A percentile compares a stretch with the other conserved stretches of the same genome.
Conservation (phyloP, 2,888 invertebrate species). For the Melinaea marsaeus region DNA sequence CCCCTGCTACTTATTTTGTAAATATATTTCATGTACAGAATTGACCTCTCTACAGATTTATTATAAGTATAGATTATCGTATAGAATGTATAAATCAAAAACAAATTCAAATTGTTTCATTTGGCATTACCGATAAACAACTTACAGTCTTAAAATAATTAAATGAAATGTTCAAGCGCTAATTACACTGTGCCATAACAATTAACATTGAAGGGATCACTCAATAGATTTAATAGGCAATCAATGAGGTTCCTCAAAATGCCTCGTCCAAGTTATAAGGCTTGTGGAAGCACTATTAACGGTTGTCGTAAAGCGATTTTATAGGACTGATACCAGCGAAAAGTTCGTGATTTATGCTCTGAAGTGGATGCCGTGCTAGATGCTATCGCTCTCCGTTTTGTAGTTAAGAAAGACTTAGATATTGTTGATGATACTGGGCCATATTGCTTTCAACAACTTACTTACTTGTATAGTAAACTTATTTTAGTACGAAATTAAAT, state of each 20-base stretch:
- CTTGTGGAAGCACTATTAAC: constrained; percentile 42
- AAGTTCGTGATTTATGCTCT: constrained; percentile 53
- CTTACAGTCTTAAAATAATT: too few species aligned
- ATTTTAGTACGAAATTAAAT: too few species aligned
- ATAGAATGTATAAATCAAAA: too few species aligned
- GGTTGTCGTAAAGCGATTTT: constrained; percentile 48
- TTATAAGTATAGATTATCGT: too few species aligned
- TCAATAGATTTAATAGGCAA: constrained; percentile 2
- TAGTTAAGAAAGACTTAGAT: constrained; percentile 12
- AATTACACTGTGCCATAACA: background rate
- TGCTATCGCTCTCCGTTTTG: constrained; percentile 10
- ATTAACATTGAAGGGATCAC: background rate
- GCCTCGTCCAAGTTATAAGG: constrained; percentile 16
- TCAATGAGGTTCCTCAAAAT: constrained; percentile 5
- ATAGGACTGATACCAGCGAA: constrained; percentile 45
- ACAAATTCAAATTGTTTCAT: background rate
- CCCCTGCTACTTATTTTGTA: too few species aligned
- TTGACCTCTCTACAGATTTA: too few species aligned
- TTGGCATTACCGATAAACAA: background rate
- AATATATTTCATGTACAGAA: too few species aligned
- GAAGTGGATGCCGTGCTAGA: constrained; percentile 8
- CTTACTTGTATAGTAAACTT: too few species aligned
- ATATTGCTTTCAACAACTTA: background rate
- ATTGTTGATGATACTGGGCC: background rate
- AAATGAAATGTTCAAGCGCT: too few species aligned